phyloP scores from a whole-genome alignment of 2,888 invertebrate genomes.

The Tetragonula carbonaria region DNA sequence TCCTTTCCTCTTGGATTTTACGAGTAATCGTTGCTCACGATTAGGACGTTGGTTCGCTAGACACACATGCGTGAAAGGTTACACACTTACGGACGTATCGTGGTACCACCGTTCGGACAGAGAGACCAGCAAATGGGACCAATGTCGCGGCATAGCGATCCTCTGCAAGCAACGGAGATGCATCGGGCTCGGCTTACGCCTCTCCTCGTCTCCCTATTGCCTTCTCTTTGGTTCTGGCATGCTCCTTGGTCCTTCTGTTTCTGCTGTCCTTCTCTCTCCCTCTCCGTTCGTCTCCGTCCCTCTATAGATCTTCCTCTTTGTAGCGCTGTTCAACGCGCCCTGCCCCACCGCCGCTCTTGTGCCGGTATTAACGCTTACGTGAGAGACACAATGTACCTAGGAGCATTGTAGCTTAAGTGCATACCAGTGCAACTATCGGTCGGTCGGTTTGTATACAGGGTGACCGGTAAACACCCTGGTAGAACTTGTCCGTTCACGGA shows the following conservation, averaged over 20 bases:
- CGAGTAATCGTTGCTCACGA: conserved; percentile 1
- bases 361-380: conserved; percentile 70
- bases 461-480: conserved; percentile 57
- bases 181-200: conserved; percentile 60
- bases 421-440: conserved; percentile 65
- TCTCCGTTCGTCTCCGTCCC: conserved; percentile 1
- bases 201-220: conserved; percentile 26
- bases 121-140: conserved; percentile 63
- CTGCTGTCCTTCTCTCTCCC: background rate
- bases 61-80: background rate
- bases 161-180: conserved; percentile 63
- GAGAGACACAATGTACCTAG: conserved; percentile 68
- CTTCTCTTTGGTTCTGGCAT: conserved; percentile 43
- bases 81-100: background rate
- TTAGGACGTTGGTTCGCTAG: background rate
- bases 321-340: conserved; percentile 29
- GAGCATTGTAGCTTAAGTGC: conserved; percentile 68
- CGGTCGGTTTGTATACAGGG: conserved; percentile 55
- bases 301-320: conserved; percentile 45
- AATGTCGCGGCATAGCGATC: conserved; percentile 66
- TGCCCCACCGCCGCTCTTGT: conserved; percentile 33
- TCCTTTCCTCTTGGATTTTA: background rate
- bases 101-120: conserved; percentile 58
- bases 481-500: conserved; percentile 28
- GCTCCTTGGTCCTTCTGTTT: conserved; percentile 52